These are phyloP conservation scores for Hoplostethus atlanticus DNA, from an alignment of 2,797 vertebrate species.

Conservation along the genomic window DNA sequence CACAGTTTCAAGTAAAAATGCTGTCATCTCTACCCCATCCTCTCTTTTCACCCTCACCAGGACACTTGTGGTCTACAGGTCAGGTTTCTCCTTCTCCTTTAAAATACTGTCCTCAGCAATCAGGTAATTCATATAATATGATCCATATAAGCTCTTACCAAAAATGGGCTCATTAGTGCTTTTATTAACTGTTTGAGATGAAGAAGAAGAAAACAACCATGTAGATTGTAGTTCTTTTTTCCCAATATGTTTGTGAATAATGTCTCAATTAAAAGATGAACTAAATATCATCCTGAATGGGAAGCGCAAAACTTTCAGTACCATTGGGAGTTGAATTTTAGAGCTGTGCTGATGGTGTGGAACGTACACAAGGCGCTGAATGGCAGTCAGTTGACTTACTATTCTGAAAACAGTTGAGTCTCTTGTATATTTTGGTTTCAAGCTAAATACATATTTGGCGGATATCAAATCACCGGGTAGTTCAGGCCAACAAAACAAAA, in stretches of 20 bases:
- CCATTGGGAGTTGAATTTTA: background rate
- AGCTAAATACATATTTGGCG: background rate
- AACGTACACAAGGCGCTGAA: no score
- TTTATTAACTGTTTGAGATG: background rate
- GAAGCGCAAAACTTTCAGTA: background rate
- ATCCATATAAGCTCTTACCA: no score
- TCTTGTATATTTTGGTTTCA: no score
- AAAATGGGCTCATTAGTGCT: background rate
- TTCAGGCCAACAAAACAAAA: no score
- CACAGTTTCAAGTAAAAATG: background rate
- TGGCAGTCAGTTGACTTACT: no score
- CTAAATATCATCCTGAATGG: background rate
- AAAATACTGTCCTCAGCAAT: no score
- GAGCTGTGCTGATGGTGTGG: no score
- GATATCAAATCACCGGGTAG: background rate
- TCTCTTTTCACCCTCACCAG: background rate
- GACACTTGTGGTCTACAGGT: background rate
- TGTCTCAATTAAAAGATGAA: background rate
- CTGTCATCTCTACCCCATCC: background rate
- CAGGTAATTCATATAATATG: no score
- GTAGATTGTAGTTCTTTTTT: background rate
- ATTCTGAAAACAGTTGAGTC: no score
- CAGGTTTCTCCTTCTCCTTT: no score
- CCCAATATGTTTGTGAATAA: background rate
- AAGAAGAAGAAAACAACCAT: background rate